phyloP scores from a whole-genome alignment of 1,140 invertebrate genomes.

The Centruroides vittatus region DNA sequence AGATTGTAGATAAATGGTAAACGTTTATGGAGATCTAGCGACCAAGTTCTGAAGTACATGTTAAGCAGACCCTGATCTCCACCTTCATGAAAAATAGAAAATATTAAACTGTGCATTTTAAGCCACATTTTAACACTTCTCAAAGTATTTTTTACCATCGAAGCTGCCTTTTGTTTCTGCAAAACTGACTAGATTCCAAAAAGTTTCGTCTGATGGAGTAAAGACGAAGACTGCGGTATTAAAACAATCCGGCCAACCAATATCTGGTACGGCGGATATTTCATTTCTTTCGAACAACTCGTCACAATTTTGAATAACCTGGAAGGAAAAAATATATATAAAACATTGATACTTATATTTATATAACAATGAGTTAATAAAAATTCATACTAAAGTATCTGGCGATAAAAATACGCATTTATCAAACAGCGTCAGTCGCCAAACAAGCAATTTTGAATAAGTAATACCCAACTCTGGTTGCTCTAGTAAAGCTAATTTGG shows the following conservation, averaged over 20 bases:
- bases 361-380: neutral
- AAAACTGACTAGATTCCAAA: slow-evolving; percentile 57
- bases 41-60: slow-evolving; percentile 84
- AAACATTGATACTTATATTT: neutral
- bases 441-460: slow-evolving; percentile 85
- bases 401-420: slow-evolving; percentile 95
- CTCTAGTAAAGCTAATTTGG: slow-evolving; percentile 74
- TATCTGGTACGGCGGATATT: slow-evolving; percentile 83
- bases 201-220: slow-evolving; percentile 67
- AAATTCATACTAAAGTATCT: slow-evolving; percentile 55
- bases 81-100: slow-evolving; percentile 24
- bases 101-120: too few relatives aligned
- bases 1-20: slow-evolving; percentile 97
- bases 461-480: slow-evolving; percentile 87
- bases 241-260: slow-evolving; percentile 86
- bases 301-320: slow-evolving; percentile 73
- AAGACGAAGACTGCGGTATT: slow-evolving; percentile 94
- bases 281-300: slow-evolving; percentile 88
- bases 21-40: slow-evolving; percentile 76
- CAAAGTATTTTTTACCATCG: slow-evolving; percentile 42
- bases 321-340: neutral
- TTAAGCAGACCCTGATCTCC: slow-evolving; percentile 93
- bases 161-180: slow-evolving; percentile 65
- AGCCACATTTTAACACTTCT: too few relatives aligned
- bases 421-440: slow-evolving; percentile 75